Percentiles rank a stretch among this genome's conserved stretches.
Evolutionary conservation across 2,888 invertebrate genomes (phyloP).

Genomic region (Heliconius sara): DNA sequence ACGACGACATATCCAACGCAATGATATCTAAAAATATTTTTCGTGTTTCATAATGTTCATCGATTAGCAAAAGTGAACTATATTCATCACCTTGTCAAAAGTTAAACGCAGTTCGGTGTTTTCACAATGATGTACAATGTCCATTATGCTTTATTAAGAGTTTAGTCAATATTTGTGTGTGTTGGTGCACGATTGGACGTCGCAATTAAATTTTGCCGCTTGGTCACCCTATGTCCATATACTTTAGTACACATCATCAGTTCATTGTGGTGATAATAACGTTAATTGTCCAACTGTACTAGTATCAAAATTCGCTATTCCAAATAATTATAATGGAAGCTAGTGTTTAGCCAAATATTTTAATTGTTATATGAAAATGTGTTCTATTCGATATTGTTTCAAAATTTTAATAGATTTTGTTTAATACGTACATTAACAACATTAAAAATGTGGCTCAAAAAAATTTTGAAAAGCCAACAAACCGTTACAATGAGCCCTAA

Average conservation of each 20-base stretch:
- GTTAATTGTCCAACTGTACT: slow-evolving; percentile 53
- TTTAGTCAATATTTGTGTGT: slow-evolving; percentile 77
- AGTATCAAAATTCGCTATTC: slow-evolving; percentile 27
- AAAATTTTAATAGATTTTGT: not conserved
- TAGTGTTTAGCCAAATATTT: slow-evolving; percentile 2
- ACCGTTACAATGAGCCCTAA: too few relatives aligned
- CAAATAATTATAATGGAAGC: slow-evolving; percentile 8
- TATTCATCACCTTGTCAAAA: slow-evolving; percentile 66
- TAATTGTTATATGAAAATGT: not conserved
- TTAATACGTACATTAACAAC: not conserved
- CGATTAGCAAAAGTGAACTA: slow-evolving; percentile 73
- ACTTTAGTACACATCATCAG: slow-evolving; percentile 50
- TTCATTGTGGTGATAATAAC: slow-evolving; percentile 57
- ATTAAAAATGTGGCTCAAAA: too few relatives aligned
- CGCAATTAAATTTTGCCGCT: slow-evolving; percentile 69
- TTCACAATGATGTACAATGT: slow-evolving; percentile 60
- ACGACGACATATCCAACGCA: slow-evolving; percentile 59
- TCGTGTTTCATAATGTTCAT: slow-evolving; percentile 74
- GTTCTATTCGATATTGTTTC: not conserved
- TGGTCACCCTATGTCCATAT: slow-evolving; percentile 53
- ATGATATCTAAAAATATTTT: slow-evolving; percentile 82
- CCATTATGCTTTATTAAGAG: slow-evolving; percentile 79
- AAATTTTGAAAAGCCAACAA: too few relatives aligned
- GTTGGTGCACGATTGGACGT: slow-evolving; percentile 65
- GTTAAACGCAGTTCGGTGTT: slow-evolving; percentile 59